phyloP scores from a whole-genome alignment of 2,797 vertebrate genomes.

The Lacerta viridis region DNA sequence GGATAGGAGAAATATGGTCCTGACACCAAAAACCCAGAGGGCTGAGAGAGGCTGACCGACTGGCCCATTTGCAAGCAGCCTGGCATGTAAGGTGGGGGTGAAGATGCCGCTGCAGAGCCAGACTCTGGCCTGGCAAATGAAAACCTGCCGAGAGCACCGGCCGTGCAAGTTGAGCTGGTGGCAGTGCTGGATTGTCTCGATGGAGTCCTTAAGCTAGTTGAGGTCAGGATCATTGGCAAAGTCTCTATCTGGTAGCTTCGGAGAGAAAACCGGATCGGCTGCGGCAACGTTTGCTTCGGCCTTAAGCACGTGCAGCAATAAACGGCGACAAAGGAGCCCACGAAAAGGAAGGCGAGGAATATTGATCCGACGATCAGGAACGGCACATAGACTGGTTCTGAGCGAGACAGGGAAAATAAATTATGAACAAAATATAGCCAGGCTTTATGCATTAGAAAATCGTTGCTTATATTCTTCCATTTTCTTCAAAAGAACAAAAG shows the following conservation, averaged over 20 bases:
- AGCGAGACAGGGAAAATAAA: conserved; percentile 55
- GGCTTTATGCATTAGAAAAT: not conserved
- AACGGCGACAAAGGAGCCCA: conserved; percentile 93
- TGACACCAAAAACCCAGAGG: conserved; percentile 87
- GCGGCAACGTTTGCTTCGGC: conserved; percentile 93
- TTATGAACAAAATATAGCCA: conserved; percentile 10
- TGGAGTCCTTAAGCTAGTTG: conserved; percentile 87
- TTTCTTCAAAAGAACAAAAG: not conserved
- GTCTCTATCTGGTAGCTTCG: conserved; percentile 95
- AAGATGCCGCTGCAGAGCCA: conserved; percentile 77
- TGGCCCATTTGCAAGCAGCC: conserved; percentile 80
- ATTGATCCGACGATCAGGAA: conserved; percentile 98
- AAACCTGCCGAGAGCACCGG: conserved; percentile 89
- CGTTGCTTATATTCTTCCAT: not conserved
- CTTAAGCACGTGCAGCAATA: conserved; percentile 97
- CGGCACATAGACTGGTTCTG: conserved; percentile 96
- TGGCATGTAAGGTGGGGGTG: conserved; percentile 85
- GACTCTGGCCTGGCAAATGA: conserved; percentile 86
- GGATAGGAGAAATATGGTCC: conserved; percentile 93
- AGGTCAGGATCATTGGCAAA: conserved; percentile 96
- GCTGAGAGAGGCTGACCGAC: conserved; percentile 79
- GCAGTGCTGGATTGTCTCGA: conserved; percentile 96
- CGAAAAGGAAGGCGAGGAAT: conserved; percentile 95
- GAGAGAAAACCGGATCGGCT: conserved; percentile 93
- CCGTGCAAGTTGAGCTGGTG: conserved; percentile 91